These are phyloP conservation scores for Caerostris extrusa DNA, from an alignment of 1,140 invertebrate genomes.

Conservation along the genomic window DNA sequence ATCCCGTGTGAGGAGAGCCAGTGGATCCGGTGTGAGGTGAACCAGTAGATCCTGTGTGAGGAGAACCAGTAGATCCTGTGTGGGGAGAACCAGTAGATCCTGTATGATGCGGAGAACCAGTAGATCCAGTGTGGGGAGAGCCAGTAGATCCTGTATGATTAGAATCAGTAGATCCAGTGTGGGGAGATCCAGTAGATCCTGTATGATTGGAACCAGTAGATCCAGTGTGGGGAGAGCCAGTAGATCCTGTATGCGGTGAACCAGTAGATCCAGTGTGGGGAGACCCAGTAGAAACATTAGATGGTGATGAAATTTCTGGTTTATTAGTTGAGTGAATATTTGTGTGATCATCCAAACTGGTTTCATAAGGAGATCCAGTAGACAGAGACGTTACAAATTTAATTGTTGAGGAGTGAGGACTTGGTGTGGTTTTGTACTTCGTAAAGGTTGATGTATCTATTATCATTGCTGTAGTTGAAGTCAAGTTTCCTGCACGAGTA, in stretches of 20 bases:
- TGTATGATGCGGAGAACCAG: neutral
- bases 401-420: neutral
- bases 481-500: neutral
- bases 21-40: neutral
- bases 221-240: neutral
- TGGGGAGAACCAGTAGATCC: neutral
- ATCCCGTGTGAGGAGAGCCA: neutral
- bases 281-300: neutral
- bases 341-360: neutral
- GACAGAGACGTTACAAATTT: constrained; percentile 33
- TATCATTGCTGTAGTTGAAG: constrained; percentile 41
- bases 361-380: constrained; percentile 30
- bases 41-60: neutral
- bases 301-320: neutral
- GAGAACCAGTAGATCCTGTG: neutral
- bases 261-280: neutral
- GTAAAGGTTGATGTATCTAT: constrained; percentile 32
- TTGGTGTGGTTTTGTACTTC: neutral
- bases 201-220: neutral
- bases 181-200: neutral
- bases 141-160: neutral
- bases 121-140: neutral
- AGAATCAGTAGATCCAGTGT: neutral
- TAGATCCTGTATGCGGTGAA: neutral
- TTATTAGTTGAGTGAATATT: neutral